phyloP scores from a whole-genome alignment of 2,797 vertebrate species.

The Pangasius mekongensis region DNA sequence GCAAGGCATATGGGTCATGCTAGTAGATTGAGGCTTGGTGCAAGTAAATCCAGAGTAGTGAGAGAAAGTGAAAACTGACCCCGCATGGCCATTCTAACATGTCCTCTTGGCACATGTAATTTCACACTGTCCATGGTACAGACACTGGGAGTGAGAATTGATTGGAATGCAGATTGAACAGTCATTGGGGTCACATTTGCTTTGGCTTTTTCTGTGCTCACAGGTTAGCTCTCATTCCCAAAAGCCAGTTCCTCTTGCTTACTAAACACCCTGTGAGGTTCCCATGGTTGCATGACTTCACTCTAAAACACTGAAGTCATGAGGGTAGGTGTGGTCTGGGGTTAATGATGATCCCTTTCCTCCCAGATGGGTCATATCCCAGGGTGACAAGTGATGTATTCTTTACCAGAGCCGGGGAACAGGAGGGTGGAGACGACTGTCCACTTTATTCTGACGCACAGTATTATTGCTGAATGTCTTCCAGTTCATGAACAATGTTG shows the following conservation, averaged over 20 bases:
- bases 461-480: slow-evolving; percentile 31
- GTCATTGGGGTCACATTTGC: slow-evolving; percentile 9
- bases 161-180: slow-evolving; percentile 18
- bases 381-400: slow-evolving; percentile 12
- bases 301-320: neutral
- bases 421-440: slow-evolving; percentile 8
- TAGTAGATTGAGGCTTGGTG: slow-evolving; percentile 28
- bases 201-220: slow-evolving; percentile 5
- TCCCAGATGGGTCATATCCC: neutral
- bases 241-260: neutral
- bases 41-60: slow-evolving; percentile 32
- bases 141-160: slow-evolving; percentile 1
- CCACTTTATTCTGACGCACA: neutral
- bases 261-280: slow-evolving; percentile 12
- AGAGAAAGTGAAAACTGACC: slow-evolving; percentile 21
- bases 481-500: slow-evolving; percentile 34
- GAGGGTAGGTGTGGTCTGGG: neutral
- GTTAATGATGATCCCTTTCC: neutral
- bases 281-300: slow-evolving; percentile 27
- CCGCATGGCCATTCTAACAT: slow-evolving; percentile 13
- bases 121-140: neutral
- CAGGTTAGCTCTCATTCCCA: neutral
- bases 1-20: slow-evolving; percentile 46
- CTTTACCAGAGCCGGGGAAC: neutral
- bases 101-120: neutral